A percentile compares a stretch with the other conserved stretches of the same genome.
These are phyloP conservation scores for Trididemnum clinides DNA, from an alignment of 23 tunicate genomes.

Conservation along the genomic window DNA sequence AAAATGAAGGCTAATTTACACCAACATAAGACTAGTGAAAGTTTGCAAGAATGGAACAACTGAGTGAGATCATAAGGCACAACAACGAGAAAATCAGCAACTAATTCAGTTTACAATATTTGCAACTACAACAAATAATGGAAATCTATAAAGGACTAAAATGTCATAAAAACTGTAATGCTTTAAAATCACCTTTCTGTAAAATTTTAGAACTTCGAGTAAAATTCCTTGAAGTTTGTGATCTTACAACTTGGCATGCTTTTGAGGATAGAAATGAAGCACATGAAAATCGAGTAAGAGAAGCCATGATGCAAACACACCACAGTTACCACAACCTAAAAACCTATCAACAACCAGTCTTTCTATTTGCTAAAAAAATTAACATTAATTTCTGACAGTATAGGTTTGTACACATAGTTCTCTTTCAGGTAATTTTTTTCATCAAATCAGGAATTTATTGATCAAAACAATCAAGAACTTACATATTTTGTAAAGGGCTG, in stretches of 20 bases:
- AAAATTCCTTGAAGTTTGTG: neutral
- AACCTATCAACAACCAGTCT: too few relatives aligned
- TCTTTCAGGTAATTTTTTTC: too few relatives aligned
- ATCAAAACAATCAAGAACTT: too few relatives aligned
- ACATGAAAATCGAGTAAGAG: neutral
- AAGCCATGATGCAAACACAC: neutral
- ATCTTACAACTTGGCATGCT: neutral
- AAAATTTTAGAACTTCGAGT: neutral
- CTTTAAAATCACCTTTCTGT: neutral
- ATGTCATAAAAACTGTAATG: neutral
- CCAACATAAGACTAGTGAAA: too few relatives aligned
- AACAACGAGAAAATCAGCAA: neutral
- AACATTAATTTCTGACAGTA: too few relatives aligned
- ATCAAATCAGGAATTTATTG: too few relatives aligned
- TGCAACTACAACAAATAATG: neutral
- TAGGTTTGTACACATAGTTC: too few relatives aligned
- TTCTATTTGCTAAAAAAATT: too few relatives aligned
- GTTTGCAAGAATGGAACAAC: neutral
- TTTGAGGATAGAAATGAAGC: conserved; percentile 19
- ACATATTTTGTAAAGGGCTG: too few relatives aligned
- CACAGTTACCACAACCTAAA: too few relatives aligned
- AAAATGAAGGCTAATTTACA: too few relatives aligned
- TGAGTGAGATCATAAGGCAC: too few relatives aligned
- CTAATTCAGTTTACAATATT: neutral
- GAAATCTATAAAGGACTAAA: neutral